Conservation (phyloP, 2,113 vertebrate species). For the Corythornis cristatus region DNA sequence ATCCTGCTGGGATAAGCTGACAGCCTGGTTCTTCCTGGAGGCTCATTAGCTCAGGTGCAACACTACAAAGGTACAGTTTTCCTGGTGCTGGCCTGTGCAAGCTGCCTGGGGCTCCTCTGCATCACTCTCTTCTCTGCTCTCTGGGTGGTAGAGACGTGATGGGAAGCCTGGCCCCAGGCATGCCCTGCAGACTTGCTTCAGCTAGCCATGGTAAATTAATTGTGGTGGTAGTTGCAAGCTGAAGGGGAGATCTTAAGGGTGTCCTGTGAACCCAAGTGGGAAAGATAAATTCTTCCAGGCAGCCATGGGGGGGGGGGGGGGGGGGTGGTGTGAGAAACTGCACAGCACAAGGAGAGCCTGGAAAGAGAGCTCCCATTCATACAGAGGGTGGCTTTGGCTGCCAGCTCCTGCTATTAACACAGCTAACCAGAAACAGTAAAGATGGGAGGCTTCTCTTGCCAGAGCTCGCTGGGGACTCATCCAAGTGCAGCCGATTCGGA, state of each 20-base stretch:
- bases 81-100: not conserved
- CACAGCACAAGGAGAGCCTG: not conserved
- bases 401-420: slow-evolving; percentile 8
- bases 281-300: slow-evolving; percentile 14
- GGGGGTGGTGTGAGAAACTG: not conserved
- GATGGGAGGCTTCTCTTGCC: not conserved
- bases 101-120: not conserved
- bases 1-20: not conserved
- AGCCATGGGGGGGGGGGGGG: not conserved
- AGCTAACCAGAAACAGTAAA: slow-evolving; percentile 35
- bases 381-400: rapidly evolving
- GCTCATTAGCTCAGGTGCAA: not conserved
- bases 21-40: not conserved
- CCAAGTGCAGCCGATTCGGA: not conserved
- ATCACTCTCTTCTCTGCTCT: not conserved
- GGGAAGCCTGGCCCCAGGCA: not conserved
- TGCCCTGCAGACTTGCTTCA: not conserved
- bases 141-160: not conserved
- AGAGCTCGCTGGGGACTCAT: not conserved
- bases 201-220: not conserved
- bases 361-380: not conserved
- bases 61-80: not conserved
- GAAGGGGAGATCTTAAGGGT: not conserved
- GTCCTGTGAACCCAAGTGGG: not conserved
- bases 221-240: not conserved